Conservation (phyloP, 2,113 vertebrate species). For the Bubalus kerabau region DNA sequence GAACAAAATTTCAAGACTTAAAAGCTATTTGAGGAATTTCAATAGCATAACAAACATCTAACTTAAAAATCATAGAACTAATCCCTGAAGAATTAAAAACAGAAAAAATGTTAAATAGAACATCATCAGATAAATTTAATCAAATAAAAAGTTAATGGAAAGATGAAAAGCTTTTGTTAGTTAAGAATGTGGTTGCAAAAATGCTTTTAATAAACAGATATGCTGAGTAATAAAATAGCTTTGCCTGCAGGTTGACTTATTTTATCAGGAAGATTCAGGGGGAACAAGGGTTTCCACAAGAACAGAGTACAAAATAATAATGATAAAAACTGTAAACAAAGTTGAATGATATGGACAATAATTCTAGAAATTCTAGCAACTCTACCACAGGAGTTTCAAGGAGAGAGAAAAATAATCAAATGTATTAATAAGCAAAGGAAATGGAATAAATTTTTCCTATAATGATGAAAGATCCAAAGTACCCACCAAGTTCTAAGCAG, state of each 20-base stretch:
- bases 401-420: background rate
- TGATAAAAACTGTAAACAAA: background rate
- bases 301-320: background rate
- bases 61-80: background rate
- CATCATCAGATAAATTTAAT: background rate
- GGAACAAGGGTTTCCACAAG: background rate
- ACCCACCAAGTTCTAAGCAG: background rate
- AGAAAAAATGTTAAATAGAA: background rate
- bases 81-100: background rate
- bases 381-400: background rate
- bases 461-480: background rate
- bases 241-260: background rate
- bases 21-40: background rate
- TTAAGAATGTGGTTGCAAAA: background rate
- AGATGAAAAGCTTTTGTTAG: background rate
- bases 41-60: background rate
- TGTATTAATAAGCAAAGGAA: background rate
- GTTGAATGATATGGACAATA: background rate
- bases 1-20: background rate
- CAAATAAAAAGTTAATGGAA: background rate
- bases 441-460: background rate
- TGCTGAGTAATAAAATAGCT: background rate
- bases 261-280: background rate
- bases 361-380: background rate
- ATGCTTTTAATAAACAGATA: background rate